Base-by-base conservation (phyloP, 2,888 invertebrate genomes). In the Hydrotaea cyrtoneurina region DNA sequence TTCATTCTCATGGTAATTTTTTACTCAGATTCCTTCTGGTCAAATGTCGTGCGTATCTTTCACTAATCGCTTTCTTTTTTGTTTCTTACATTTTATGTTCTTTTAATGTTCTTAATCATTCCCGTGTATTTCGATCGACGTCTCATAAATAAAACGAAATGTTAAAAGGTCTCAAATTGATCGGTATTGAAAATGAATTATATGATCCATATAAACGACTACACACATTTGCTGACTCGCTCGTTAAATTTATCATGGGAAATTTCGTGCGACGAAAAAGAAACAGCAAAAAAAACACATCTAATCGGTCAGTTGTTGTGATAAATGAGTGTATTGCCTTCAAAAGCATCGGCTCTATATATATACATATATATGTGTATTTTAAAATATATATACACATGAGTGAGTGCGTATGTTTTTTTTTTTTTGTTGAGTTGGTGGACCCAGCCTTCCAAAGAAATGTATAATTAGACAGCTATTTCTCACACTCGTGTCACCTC, bases 311-410 rank as follows among this genome's bases (percentile, higher is more conserved):
- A 31, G 31, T 31, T 7, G 31, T 7, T 15, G n/a, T 59, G 59
- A 59, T 59, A 59, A 23, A 26, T 59, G 59, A 23, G 26, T 23
- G 26, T 59, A 55, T 59, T 59, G 59, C 59, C 59, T 59, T 59
- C 26, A 59, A 26, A 26, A 15, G 15, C 59, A 11, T 7, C 19
- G 21, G 7, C 31, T 50, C 50, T 39, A 8, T 39, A 4, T 50
- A n/a, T n/a, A 50, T 50, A n/a, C 15, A 50, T n/a, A 50, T n/a
- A 50, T 11, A 23, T 57, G n/a, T n/a, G n/a, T n/a, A n/a, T n/a
- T n/a, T n/a, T n/a, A n/a, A n/a, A n/a, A n/a, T n/a, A n/a, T n/a
- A n/a, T n/a, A n/a, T n/a, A n/a, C n/a, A n/a, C n/a, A n/a, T n/a
- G n/a, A n/a, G n/a, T n/a, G n/a, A n/a, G n/a, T n/a, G n/a, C n/a